Percentiles rank a stretch among this genome's conserved stretches.
Conservation (phyloP, 1,140 invertebrate species). For the Hormaphis cornu region DNA sequence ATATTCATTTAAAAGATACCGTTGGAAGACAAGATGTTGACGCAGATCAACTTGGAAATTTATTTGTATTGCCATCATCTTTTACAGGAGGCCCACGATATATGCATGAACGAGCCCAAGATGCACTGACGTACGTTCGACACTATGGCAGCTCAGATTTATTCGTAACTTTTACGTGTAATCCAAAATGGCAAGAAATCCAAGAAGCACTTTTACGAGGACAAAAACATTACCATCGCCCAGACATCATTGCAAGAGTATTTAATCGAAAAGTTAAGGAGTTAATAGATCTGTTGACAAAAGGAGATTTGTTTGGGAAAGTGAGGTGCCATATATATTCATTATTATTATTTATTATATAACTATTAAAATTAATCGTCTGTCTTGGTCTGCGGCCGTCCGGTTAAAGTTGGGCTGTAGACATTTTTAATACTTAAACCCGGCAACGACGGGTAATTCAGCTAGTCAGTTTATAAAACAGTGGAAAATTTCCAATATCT, state of each 20-base stretch:
- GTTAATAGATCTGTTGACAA: slow-evolving; percentile 41
- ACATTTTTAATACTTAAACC: too few relatives aligned
- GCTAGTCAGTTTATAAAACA: too few relatives aligned
- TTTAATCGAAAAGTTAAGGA: slow-evolving; percentile 44
- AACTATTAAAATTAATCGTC: too few relatives aligned
- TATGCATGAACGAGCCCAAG: slow-evolving; percentile 44
- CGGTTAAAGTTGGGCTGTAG: too few relatives aligned
- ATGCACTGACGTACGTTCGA: slow-evolving; percentile 43
- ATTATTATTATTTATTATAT: too few relatives aligned
- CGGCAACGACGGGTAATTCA: too few relatives aligned
- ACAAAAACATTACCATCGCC: slow-evolving; percentile 33
- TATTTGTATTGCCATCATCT: slow-evolving; percentile 43
- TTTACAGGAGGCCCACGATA: slow-evolving; percentile 43
- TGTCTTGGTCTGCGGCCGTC: too few relatives aligned
- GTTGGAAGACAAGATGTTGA: slow-evolving; percentile 8
- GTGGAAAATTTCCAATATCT: too few relatives aligned
- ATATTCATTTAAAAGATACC: slow-evolving; percentile 43
- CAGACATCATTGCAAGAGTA: slow-evolving; percentile 38
- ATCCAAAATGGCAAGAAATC: slow-evolving; percentile 22
- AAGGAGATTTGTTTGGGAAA: slow-evolving; percentile 39
- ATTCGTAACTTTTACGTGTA: slow-evolving; percentile 40
- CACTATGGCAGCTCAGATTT: slow-evolving; percentile 39
- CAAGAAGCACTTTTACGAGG: not conserved
- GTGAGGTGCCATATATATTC: slow-evolving; percentile 41
- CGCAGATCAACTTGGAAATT: not conserved